Percentiles rank a stretch among this genome's conserved stretches.
These are phyloP conservation scores for Tricholauxania praeusta DNA, from an alignment of 2,888 invertebrate species.

Conservation along the genomic window DNA sequence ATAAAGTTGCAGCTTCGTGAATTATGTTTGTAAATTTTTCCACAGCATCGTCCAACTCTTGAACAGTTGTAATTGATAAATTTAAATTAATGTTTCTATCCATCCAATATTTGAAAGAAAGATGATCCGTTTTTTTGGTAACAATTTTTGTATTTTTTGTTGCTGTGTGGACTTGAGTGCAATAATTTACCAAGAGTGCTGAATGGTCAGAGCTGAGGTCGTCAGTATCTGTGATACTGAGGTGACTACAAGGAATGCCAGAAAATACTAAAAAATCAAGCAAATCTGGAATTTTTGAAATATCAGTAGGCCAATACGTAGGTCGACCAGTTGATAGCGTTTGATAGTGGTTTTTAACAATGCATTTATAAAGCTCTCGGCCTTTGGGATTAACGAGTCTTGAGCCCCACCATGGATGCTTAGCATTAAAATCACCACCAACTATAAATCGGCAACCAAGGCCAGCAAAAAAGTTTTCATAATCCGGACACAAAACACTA, in stretches of 20 bases:
- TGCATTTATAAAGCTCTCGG: constrained; percentile 30
- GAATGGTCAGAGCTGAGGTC: constrained; percentile 23
- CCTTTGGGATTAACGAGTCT: constrained; percentile 37
- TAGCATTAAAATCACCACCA: constrained; percentile 43
- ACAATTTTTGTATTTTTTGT: neutral
- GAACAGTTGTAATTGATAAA: constrained; percentile 9
- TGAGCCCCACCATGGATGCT: constrained; percentile 42
- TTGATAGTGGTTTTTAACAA: constrained; percentile 11
- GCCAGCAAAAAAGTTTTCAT: constrained; percentile 30
- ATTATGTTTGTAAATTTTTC: constrained; percentile 30
- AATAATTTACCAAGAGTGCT: constrained; percentile 8
- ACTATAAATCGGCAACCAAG: constrained; percentile 38
- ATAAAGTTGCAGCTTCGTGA: constrained; percentile 24
- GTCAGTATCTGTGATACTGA: neutral
- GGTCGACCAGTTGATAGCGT: constrained; percentile 29
- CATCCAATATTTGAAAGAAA: constrained; percentile 18
- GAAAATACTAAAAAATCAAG: constrained; percentile 24
- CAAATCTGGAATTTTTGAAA: constrained; percentile 31
- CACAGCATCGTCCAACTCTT: constrained; percentile 28
- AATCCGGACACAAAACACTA: constrained; percentile 24
- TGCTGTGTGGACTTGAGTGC: neutral
- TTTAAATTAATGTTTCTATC: constrained; percentile 12
- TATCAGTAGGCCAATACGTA: constrained; percentile 33
- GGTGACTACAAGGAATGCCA: constrained; percentile 6
- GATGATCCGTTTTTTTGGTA: neutral